Base-by-base conservation (phyloP, 2,888 invertebrate genomes). In the Nephrocerus scutellatus region DNA sequence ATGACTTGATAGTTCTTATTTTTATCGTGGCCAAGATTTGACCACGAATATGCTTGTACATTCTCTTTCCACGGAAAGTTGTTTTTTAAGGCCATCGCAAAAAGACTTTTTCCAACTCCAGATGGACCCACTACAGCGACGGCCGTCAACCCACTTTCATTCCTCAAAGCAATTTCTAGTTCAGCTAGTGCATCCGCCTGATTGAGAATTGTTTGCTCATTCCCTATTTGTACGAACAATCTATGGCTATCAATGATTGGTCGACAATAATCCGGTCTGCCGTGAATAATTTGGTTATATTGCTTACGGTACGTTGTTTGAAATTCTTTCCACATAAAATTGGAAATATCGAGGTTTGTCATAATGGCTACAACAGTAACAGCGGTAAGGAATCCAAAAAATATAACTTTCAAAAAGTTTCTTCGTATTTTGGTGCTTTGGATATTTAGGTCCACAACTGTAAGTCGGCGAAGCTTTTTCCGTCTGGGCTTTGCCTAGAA, bases 31-130 rank as follows among this genome's bases (percentile, higher is more conserved):
- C 47, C 53, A 25, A 41, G 42, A 4, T 45, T 43, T 33, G 53
- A 54, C 64, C 63, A 66, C 3, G 51, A 48, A 15, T 56, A 53
- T 0, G 42, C 41, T 5, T 62, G 53, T 0, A 56, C 51, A 42
- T 68, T 68, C 20, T 65, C 60, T 1, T 40, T 32, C 68, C 68
- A 68, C 1, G 60, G 64, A 46, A 57, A 68, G 16, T 49, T 19
- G 2, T 59, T 36, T 4, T 39, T 37, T 5, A 68, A 34, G 9
- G 56, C 36, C 7, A 50, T 54, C 3, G 53, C 43, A 3, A 61
- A 59, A 12, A 59, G 42, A 8, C 54, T 62, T 45, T 68, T 68
- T 3, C 67, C 67, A 2, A 66, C 51, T 6, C 64, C 64, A 1
- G 57, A 50, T 10, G 57, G 44, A 1, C 66, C 66, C 3, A 57